Percentiles rank a stretch among this genome's conserved stretches.
phyloP scores from a whole-genome alignment of 1,140 invertebrate genomes.

The Coenobita brevimanus region DNA sequence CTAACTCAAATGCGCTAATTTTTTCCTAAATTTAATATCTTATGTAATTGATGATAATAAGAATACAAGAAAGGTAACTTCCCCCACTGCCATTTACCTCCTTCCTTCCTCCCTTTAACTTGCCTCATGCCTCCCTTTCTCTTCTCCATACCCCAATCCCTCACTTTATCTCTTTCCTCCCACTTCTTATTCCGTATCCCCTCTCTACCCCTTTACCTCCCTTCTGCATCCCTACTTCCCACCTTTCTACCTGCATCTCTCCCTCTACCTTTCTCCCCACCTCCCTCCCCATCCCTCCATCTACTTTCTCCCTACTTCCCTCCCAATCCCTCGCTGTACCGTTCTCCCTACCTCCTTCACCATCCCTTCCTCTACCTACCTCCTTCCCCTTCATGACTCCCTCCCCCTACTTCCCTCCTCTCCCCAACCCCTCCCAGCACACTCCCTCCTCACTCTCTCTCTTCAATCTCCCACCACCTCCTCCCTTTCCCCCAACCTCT shows the following conservation, averaged over 20 bases:
- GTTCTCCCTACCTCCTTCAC: no score
- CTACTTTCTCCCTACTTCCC: background rate
- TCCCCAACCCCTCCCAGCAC: background rate
- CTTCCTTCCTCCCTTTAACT: background rate
- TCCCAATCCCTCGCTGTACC: background rate
- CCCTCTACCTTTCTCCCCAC: slow-evolving; percentile 24
- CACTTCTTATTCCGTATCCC: background rate
- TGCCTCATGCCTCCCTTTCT: no score
- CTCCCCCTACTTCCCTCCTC: no score
- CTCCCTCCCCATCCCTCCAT: slow-evolving; percentile 24
- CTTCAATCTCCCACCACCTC: no score
- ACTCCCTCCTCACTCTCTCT: no score
- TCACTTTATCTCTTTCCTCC: background rate
- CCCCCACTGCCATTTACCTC: no score
- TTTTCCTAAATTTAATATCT: no score
- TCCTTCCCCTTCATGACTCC: background rate
- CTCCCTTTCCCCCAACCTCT: background rate
- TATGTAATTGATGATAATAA: no score
- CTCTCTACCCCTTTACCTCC: background rate
- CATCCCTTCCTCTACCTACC: background rate
- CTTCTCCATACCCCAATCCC: background rate
- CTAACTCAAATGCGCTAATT: no score
- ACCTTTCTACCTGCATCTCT: background rate
- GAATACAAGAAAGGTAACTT: no score
- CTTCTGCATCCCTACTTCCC: background rate